Evolutionary conservation across 92 coral and sea anemone genomes (phyloP).

Genomic region (Epizoanthus fatuus): DNA sequence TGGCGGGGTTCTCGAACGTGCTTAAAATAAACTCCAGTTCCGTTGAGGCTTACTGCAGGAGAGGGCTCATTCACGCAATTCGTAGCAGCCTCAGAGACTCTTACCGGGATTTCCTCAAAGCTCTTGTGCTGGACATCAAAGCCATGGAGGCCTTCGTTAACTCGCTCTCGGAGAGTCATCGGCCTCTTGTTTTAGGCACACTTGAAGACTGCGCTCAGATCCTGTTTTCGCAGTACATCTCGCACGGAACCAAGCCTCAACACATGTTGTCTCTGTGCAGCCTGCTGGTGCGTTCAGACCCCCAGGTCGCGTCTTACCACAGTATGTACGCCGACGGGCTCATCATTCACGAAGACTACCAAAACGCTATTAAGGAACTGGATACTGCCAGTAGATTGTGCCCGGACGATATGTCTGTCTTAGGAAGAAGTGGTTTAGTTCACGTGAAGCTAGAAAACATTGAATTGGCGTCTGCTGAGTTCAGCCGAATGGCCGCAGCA

Average conservation of each 20-base stretch:
- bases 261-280: conserved; percentile 78
- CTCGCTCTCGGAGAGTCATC: conserved; percentile 67
- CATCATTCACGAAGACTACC: conserved; percentile 82
- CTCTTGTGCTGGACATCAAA: conserved; percentile 67
- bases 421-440: conserved; percentile 87
- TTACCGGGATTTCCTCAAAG: conserved; percentile 73
- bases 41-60: conserved; percentile 67
- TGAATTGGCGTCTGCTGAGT: conserved; percentile 69
- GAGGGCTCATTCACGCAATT: conserved; percentile 58
- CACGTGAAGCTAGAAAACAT: conserved; percentile 77
- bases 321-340: conserved; percentile 89
- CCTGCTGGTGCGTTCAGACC: conserved; percentile 75
- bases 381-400: conserved; percentile 74
- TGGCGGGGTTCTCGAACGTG: conserved; percentile 62
- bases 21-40: conserved; percentile 59
- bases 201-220: conserved; percentile 86
- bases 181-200: conserved; percentile 61
- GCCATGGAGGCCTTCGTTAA: conserved; percentile 69
- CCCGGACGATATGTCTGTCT: conserved; percentile 78
- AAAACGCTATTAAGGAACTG: conserved; percentile 79
- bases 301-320: conserved; percentile 72
- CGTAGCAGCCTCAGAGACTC: conserved; percentile 60
- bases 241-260: conserved; percentile 76
- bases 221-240: conserved; percentile 77
- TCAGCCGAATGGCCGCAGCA: conserved; percentile 72